Percentiles rank a stretch among this genome's conserved stretches.
Conservation (phyloP, 2,113 vertebrate genomes). For the Mungos mungo region DNA sequence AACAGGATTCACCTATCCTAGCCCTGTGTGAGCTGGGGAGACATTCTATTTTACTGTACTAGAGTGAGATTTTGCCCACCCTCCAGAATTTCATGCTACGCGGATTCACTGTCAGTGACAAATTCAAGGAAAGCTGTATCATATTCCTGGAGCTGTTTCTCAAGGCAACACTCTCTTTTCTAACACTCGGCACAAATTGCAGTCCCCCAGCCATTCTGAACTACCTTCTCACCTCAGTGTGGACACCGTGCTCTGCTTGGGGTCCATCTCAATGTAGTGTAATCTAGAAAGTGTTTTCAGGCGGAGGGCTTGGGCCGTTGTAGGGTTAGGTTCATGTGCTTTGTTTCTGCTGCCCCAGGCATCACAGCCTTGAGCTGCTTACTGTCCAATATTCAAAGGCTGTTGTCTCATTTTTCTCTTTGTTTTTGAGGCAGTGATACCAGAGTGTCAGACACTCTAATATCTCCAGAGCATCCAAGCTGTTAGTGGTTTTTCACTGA, state of each 20-base stretch:
- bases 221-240: background rate
- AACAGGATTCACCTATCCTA: background rate
- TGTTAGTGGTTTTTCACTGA: background rate
- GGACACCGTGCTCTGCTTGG: background rate
- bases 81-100: background rate
- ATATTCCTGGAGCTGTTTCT: background rate
- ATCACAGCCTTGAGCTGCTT: background rate
- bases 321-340: background rate
- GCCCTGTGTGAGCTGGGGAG: background rate
- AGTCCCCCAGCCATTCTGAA: background rate
- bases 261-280: background rate
- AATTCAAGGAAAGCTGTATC: background rate
- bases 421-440: background rate
- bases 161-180: background rate
- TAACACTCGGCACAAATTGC: background rate
- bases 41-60: background rate
- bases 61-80: background rate
- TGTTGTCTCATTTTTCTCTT: background rate
- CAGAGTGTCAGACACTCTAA: background rate
- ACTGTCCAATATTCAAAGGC: background rate
- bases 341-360: background rate
- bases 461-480: background rate
- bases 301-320: background rate
- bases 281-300: background rate
- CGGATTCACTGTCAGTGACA: background rate